Percentiles rank a stretch among this genome's conserved stretches.
Conservation (phyloP, 2,113 vertebrate species). For the Pelecanus crispus region DNA sequence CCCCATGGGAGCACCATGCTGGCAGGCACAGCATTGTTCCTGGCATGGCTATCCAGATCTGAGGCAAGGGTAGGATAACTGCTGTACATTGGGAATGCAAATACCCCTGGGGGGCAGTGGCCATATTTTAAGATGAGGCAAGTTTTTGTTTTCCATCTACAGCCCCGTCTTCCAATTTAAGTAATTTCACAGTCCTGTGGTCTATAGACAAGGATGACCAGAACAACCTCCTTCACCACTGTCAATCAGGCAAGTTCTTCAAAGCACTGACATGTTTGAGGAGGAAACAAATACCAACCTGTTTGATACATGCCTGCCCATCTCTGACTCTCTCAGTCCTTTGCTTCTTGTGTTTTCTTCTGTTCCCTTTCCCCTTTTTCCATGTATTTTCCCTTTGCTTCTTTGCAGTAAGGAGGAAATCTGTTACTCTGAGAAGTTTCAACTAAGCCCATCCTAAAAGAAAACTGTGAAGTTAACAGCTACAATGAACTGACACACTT, state of each 20-base stretch:
- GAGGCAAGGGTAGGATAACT: not conserved
- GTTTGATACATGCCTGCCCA: not conserved
- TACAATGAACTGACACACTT: not conserved
- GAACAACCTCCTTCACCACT: not conserved
- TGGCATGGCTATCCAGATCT: no score
- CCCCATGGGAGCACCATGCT: not conserved
- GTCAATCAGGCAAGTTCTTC: not conserved
- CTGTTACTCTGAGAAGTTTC: not conserved
- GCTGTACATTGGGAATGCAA: fast-evolving
- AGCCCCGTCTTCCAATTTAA: not conserved
- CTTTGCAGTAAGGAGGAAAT: not conserved
- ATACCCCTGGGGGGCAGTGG: not conserved
- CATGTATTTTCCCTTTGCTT: not conserved
- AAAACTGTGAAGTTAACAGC: not conserved
- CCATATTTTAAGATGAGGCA: not conserved
- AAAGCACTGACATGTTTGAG: not conserved
- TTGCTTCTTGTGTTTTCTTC: not conserved
- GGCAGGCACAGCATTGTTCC: not conserved
- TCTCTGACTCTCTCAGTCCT: not conserved
- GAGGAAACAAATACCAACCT: not conserved
- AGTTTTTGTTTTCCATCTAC: not conserved
- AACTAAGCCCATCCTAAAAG: not conserved
- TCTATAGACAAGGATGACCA: not conserved
- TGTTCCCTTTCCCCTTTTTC: not conserved
- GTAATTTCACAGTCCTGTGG: not conserved